Conservation (phyloP, 2,113 vertebrate species). For the Actinemys pallida region DNA sequence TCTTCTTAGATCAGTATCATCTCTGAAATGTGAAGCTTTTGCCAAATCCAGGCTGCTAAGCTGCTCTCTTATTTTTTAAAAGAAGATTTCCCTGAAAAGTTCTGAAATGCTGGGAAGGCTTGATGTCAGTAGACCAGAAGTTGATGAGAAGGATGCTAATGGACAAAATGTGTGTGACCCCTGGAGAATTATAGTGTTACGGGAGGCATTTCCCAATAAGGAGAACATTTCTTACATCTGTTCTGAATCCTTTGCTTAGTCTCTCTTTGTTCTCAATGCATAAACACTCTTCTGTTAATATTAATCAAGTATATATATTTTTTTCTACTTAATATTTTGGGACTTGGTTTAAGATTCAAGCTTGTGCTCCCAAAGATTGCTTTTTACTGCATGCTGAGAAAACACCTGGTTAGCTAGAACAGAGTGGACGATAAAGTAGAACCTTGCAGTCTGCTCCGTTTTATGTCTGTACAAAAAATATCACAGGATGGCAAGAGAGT, state of each 20-base stretch:
- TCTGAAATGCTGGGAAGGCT: constrained; percentile 36
- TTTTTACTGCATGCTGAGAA: neutral
- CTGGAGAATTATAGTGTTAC: constrained; percentile 33
- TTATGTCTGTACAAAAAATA: neutral
- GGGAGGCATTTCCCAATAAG: constrained; percentile 17
- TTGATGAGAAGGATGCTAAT: constrained; percentile 41
- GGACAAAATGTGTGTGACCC: constrained; percentile 10
- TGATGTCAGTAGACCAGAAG: constrained; percentile 31
- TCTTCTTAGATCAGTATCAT: constrained; percentile 78
- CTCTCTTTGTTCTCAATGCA: neutral
- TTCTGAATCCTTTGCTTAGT: constrained; percentile 11
- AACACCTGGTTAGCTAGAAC: neutral
- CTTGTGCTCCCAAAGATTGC: neutral
- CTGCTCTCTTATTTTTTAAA: neutral
- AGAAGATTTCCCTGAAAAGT: constrained; percentile 65
- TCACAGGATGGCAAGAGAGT: neutral
- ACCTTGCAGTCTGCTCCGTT: neutral
- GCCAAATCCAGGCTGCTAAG: constrained; percentile 65
- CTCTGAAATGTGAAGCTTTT: constrained; percentile 68
- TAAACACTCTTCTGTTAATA: neutral
- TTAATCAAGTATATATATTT: neutral
- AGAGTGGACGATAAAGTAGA: neutral
- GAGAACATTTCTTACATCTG: constrained; percentile 12
- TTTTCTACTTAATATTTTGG: neutral
- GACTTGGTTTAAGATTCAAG: neutral